Base-by-base conservation (phyloP, 2,113 vertebrate species). In the Larimichthys polyactis region DNA sequence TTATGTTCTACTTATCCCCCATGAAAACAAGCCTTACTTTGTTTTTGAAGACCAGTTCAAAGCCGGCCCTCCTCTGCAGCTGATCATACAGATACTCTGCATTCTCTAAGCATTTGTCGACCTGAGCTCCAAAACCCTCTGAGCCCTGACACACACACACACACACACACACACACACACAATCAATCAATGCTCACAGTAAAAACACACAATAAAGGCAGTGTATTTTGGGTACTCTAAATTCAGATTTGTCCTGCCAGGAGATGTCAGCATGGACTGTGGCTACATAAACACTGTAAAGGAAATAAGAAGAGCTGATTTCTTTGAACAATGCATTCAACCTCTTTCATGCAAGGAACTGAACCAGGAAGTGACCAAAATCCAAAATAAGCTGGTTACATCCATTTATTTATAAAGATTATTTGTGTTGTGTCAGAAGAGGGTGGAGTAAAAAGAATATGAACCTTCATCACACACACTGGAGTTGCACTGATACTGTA, bases 91-190 rank as follows among this genome's bases (percentile, higher is more conserved):
- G 90, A 29, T 95, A 95, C 66, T 95, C 92, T 3, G 94, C 85
- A 48, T 96, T 92, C 80, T 96, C 95, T 60, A 95, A 81, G 57
- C 93, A 94, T 81, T 75, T 92, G 79, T 95, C 93, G 58, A 94
- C 87, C 87, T 95, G 93, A 55, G 69, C 84, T 65, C 94, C 93
- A 81, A 96, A 96, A 8, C 92, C 93, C 75, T 65, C 82, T 0
- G 83, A 92, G 36, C 93, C 93, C 94, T 96, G 74, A 63, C 86
- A 64, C 0, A 57, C 22, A 22, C n/a, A 22, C 52, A 63, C 86
- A 63, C 0, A 7, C 17, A 60, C 22, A 24, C n/a, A 24, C 4
- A 57, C 22, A 22, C n/a, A n/a, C n/a, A n/a, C n/a, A n/a, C n/a
- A n/a, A n/a, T 52, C 49, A 52, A 11, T 52, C 17, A 52, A 20